A percentile compares a stretch with the other conserved stretches of the same genome.
phyloP scores from a whole-genome alignment of 2,113 vertebrate species.

The Vireo altiloquus region DNA sequence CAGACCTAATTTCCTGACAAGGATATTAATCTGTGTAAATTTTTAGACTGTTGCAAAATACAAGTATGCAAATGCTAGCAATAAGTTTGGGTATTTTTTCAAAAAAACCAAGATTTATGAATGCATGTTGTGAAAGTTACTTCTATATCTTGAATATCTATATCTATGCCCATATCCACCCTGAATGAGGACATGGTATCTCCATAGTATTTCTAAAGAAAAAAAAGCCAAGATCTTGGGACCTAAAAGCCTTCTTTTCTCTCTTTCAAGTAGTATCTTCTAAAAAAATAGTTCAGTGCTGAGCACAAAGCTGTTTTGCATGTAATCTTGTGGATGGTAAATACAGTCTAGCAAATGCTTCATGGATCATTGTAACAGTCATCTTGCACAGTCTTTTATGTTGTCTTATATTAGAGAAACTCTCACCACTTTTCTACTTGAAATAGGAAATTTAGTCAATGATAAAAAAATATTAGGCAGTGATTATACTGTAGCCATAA shows the following conservation, averaged over 20 bases:
- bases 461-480: not conserved
- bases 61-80: not conserved
- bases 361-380: not conserved
- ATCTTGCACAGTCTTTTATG: not conserved
- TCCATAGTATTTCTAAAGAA: not conserved
- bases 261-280: not conserved
- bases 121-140: not conserved
- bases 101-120: not conserved
- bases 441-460: not conserved
- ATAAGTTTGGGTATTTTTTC: not conserved
- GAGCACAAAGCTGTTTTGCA: not conserved
- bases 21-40: not conserved
- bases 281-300: not conserved
- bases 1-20: not conserved
- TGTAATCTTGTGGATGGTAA: not conserved
- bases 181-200: not conserved
- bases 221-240: not conserved
- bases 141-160: not conserved
- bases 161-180: not conserved
- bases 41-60: not conserved
- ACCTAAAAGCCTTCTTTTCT: not conserved
- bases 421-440: not conserved
- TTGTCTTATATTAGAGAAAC: not conserved
- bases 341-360: not conserved
- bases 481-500: not conserved